Evolutionary conservation across 2,888 invertebrate species (phyloP).

Genomic region (Siphlonurus alternatus): DNA sequence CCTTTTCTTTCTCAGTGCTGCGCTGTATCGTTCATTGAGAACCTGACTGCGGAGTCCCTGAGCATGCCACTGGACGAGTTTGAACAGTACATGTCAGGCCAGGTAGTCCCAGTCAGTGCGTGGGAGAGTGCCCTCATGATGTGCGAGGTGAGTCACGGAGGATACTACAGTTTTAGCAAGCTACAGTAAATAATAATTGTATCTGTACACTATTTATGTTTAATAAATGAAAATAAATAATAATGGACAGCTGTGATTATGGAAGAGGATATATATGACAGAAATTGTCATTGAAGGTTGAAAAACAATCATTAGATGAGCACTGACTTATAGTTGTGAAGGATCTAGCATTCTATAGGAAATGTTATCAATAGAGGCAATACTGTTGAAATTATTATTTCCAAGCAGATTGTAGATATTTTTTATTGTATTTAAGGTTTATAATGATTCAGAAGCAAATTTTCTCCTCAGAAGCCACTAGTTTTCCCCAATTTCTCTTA

Average conservation of each 20-base stretch:
- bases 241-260: not conserved
- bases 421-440: slow-evolving; percentile 5
- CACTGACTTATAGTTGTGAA: too few species aligned
- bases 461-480: too few species aligned
- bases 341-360: too few species aligned
- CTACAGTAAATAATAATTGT: slow-evolving; percentile 3
- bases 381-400: too few species aligned
- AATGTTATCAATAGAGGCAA: too few species aligned
- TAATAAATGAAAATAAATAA: slow-evolving; percentile 2
- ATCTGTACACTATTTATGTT: too few species aligned
- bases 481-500: too few species aligned
- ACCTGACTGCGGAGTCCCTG: slow-evolving; percentile 81
- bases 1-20: slow-evolving; percentile 54
- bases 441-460: not conserved
- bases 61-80: slow-evolving; percentile 86
- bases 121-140: slow-evolving; percentile 69
- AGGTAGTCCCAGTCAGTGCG: slow-evolving; percentile 65
- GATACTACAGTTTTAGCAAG: not conserved
- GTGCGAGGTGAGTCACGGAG: slow-evolving; percentile 52
- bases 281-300: too few species aligned
- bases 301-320: too few species aligned
- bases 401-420: too few species aligned
- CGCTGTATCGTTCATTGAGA: slow-evolving; percentile 95
- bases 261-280: too few species aligned
- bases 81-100: slow-evolving; percentile 83